Evolutionary conservation across 1,140 invertebrate genomes (phyloP).

Genomic region (Diachasmimorpha longicaudata): DNA sequence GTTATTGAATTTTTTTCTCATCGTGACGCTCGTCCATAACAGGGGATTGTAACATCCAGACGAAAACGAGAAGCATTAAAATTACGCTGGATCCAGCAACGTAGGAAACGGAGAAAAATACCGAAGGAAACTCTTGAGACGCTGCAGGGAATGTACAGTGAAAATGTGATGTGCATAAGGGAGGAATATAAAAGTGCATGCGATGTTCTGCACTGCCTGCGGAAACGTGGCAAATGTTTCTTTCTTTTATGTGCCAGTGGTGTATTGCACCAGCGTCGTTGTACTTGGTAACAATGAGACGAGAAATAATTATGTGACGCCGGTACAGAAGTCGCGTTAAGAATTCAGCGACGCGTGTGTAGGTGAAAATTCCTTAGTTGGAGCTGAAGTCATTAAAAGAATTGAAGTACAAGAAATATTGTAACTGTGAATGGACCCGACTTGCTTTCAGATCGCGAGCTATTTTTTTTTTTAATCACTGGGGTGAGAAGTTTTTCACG

Average conservation of each 20-base stretch:
- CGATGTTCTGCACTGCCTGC: constrained; percentile 11
- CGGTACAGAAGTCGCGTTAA: constrained; percentile 3
- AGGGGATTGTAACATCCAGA: background rate
- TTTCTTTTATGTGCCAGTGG: background rate
- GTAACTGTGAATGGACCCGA: too few species aligned
- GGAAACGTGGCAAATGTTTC: constrained; percentile 14
- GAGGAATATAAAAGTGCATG: background rate
- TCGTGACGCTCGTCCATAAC: too few species aligned
- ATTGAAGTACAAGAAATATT: too few species aligned
- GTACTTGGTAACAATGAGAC: constrained; percentile 10
- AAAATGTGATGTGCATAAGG: background rate
- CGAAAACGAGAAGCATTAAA: background rate
- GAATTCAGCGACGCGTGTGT: background rate
- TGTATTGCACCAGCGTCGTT: background rate
- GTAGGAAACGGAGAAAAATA: background rate
- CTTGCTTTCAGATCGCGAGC: too few species aligned
- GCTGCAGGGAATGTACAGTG: background rate
- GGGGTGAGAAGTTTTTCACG: too few species aligned
- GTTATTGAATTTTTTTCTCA: too few species aligned
- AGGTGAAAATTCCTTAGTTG: background rate
- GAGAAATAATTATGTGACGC: constrained; percentile 16
- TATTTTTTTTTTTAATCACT: too few species aligned
- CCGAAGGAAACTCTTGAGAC: constrained; percentile 17
- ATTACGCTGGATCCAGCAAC: background rate
- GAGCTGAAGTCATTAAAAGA: background rate